phyloP scores from a whole-genome alignment of 1,140 invertebrate genomes.

The Drosophila albomicans region DNA sequence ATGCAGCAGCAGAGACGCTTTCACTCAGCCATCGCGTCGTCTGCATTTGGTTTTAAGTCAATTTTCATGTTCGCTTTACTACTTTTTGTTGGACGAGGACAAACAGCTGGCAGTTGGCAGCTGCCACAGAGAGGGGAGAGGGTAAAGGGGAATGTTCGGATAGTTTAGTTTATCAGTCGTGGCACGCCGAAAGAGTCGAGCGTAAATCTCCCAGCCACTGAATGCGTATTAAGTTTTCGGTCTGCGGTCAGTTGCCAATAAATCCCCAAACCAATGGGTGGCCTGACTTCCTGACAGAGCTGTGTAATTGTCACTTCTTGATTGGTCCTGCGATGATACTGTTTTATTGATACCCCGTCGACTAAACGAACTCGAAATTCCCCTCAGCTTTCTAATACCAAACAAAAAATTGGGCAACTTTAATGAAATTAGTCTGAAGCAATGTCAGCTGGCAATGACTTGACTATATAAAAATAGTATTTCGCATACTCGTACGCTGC shows the following conservation, averaged over 20 bases:
- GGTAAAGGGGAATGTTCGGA: constrained; percentile 11
- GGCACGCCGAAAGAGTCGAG: constrained; percentile 2
- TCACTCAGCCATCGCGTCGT: constrained; percentile 7
- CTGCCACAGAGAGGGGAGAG: not conserved
- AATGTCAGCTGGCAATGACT: constrained; percentile 25
- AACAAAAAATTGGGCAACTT: constrained; percentile 32
- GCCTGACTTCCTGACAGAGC: no score
- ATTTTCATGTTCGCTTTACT: constrained; percentile 32
- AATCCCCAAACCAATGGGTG: constrained; percentile 53
- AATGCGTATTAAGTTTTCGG: constrained; percentile 54
- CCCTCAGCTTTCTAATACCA: constrained; percentile 5
- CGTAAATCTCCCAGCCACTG: constrained; percentile 58
- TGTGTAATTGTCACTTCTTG: constrained; percentile 58
- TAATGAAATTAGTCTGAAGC: constrained; percentile 31
- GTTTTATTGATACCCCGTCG: not conserved
- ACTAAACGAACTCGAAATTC: constrained; percentile 58
- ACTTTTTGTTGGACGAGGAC: constrained; percentile 15
- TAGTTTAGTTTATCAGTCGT: constrained; percentile 39
- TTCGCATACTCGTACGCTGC: not conserved
- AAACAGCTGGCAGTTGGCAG: constrained; percentile 2
- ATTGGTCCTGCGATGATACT: constrained; percentile 17
- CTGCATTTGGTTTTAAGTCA: constrained; percentile 49
- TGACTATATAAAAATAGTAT: constrained; percentile 18
- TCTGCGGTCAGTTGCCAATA: constrained; percentile 66
- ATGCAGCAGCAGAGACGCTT: not conserved